Evolutionary conservation across 2,113 vertebrate genomes (phyloP).

Genomic region (Hemichromis elongatus): DNA sequence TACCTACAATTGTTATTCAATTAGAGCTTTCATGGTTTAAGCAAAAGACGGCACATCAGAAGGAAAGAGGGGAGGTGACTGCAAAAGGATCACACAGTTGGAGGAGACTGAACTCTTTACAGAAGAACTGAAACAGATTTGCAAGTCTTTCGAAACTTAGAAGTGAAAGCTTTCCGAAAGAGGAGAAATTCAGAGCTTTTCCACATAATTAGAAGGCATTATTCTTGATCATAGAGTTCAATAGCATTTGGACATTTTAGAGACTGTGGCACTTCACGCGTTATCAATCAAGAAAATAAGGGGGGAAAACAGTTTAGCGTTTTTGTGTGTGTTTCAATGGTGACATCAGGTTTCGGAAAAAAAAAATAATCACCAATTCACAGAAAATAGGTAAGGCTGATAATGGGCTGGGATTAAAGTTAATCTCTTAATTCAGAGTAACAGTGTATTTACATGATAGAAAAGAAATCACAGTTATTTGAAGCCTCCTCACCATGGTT

Average conservation of each 20-base stretch:
- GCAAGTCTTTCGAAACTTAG: not conserved
- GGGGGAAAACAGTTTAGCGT: not conserved
- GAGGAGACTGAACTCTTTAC: not conserved
- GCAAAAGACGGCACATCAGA: not conserved
- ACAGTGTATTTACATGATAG: conserved; percentile 22
- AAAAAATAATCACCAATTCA: conserved; percentile 19
- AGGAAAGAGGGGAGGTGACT: not conserved
- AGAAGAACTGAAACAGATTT: not conserved
- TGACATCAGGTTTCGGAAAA: conserved; percentile 10
- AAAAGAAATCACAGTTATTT: conserved; percentile 30
- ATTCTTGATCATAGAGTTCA: not conserved
- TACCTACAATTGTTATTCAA: conserved; percentile 44
- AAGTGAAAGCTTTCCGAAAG: conserved; percentile 7
- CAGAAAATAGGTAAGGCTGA: not conserved
- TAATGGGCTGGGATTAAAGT: conserved; percentile 29
- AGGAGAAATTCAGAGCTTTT: not conserved
- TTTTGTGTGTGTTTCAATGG: conserved; percentile 1
- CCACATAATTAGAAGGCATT: not conserved
- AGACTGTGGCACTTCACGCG: not conserved
- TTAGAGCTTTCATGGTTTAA: conserved; percentile 43
- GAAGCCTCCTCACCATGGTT: conserved; percentile 55
- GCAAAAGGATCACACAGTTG: not conserved
- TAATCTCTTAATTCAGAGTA: conserved; percentile 20
- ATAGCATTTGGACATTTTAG: not conserved
- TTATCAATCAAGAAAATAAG: not conserved